Conservation (phyloP, 2,888 invertebrate species). For the Leptinotarsa tumamoca region DNA sequence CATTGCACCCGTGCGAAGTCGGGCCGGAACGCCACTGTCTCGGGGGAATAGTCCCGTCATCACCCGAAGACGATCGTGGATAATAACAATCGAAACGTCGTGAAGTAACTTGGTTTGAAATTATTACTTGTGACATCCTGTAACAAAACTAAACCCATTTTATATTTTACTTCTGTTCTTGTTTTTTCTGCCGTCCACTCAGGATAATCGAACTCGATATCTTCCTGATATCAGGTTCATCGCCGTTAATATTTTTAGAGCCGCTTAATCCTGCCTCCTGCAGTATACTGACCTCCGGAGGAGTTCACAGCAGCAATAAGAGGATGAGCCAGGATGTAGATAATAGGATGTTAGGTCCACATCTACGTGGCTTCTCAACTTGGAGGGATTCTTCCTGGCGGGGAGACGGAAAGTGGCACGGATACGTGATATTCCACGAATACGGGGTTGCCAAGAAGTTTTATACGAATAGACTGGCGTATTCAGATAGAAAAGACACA, state of each 20-base stretch:
- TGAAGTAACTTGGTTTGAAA: too few species aligned
- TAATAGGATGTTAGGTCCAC: constrained; percentile 65
- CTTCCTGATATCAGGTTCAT: not conserved
- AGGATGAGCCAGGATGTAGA: constrained; percentile 64
- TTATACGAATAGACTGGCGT: too few species aligned
- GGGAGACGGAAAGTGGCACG: constrained; percentile 28
- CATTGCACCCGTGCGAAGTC: too few species aligned
- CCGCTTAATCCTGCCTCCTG: constrained; percentile 4
- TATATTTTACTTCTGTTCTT: not conserved
- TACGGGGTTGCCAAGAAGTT: not conserved
- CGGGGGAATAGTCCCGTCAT: too few species aligned
- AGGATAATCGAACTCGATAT: constrained; percentile 3
- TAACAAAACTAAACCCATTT: not conserved
- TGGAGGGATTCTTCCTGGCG: constrained; percentile 57
- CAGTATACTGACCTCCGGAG: constrained; percentile 46
- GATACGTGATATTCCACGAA: not conserved
- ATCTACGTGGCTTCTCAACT: constrained; percentile 60
- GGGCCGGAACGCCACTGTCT: too few species aligned
- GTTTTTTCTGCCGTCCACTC: too few species aligned
- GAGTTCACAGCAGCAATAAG: constrained; percentile 54
- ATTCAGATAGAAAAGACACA: too few species aligned
- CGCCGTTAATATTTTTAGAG: constrained; percentile 8
- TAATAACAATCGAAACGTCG: too few species aligned
- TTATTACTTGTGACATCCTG: not conserved
- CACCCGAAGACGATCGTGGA: too few species aligned